These are phyloP conservation scores for Sitobion miscanthi DNA, from an alignment of 1,140 invertebrate genomes.

Conservation along the genomic window DNA sequence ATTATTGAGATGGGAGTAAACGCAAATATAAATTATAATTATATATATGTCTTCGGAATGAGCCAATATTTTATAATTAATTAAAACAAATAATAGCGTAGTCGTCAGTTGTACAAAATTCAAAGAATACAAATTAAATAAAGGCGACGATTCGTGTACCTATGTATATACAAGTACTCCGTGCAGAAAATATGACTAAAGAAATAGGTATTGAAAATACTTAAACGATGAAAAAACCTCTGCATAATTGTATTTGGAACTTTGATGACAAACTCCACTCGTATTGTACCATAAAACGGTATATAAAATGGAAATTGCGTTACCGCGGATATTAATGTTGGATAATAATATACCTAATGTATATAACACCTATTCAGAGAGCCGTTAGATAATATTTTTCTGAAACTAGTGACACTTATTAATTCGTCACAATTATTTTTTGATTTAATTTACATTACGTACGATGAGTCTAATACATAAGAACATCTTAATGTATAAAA, in stretches of 20 bases:
- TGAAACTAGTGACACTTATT: background rate
- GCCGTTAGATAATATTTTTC: background rate
- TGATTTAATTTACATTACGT: background rate
- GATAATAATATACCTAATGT: background rate
- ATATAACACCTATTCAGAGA: background rate
- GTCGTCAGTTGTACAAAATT: background rate
- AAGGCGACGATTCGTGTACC: background rate
- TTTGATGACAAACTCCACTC: background rate
- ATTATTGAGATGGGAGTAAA: background rate
- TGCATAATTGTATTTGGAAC: background rate
- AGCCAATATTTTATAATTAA: background rate
- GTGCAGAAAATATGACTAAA: background rate
- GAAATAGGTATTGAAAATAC: background rate
- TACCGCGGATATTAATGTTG: background rate
- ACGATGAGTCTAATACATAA: background rate
- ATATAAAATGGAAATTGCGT: background rate
- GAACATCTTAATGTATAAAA: no score
- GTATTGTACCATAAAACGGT: background rate
- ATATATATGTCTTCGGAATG: background rate
- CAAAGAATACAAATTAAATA: constrained; percentile 1
- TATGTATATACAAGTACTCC: background rate
- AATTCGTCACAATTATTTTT: background rate
- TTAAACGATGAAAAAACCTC: background rate
- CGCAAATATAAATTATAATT: background rate
- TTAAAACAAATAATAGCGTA: background rate